Evolutionary conservation across 1,140 invertebrate genomes (phyloP), one percentile per base, ranked within the genome.

Genomic region (Monochamus saltuarius): DNA sequence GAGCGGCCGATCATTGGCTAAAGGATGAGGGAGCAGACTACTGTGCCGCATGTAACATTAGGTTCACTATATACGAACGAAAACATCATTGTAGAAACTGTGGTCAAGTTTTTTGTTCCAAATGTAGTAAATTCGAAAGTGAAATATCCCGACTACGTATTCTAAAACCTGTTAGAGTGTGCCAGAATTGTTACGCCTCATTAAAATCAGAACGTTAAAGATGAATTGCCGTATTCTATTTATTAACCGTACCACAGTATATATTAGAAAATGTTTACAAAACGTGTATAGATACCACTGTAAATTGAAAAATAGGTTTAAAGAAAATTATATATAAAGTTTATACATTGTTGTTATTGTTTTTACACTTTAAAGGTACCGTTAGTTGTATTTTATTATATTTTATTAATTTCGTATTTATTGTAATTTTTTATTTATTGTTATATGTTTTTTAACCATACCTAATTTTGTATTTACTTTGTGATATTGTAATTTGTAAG

Each of bases 1-100:
- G 92, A 40, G 91, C 89, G 0, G 92, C 94, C 35, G 95, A 98
- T 80, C 95, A 98, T 78, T 98, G 95, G 95, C 80, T 97, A 1
- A 89, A 93, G 72, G 96, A 98, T 74, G 95, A 98, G 70, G 90
- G 88, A 11, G 89, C 89, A 0, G 93, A 95, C 62, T 85, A 84
- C 51, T 55, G 53, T 34, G 52, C 52, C 7, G 87, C 87, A 55
- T 99, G 97, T 77, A 81, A 81, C 19, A 86, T 93, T 13, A 87
- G 90, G 67, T 99, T 99, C 78, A 95, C 91, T 46, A 85, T 98
- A 35, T 89, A 96, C 55, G 96, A 98, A 81, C 83, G 96, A n/a
- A 87, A 90, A 65, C 96, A 99, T 81, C 95, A 98, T 80, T 99
- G 97, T 78, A 84, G 96, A 36, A 97, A 98, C 78, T 99, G 97